A percentile compares a stretch with the other conserved stretches of the same genome.
Conservation (phyloP, 2,113 vertebrate genomes). For the Rhinogobius similis region DNA sequence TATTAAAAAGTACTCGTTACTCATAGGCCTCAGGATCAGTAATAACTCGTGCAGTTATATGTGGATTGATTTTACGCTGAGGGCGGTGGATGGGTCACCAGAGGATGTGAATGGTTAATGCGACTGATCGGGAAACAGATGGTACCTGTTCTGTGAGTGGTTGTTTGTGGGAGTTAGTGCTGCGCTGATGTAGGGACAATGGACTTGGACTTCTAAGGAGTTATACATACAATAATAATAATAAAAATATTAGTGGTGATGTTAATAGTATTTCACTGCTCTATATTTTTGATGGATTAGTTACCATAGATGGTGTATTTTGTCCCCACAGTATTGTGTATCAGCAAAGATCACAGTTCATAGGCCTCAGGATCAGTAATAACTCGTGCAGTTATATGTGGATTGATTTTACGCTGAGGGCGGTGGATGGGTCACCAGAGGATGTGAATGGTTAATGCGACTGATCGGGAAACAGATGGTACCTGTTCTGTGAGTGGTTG, state of each 20-base stretch:
- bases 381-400: constrained; percentile 68
- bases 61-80: constrained; percentile 64
- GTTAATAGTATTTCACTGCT: neutral
- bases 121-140: constrained; percentile 50
- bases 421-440: constrained; percentile 28
- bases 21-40: constrained; percentile 57
- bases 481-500: constrained; percentile 7
- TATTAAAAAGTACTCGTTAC: constrained; percentile 63
- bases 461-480: constrained; percentile 44
- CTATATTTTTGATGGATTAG: neutral
- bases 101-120: constrained; percentile 73
- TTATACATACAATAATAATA: no score
- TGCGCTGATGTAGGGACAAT: constrained; percentile 42
- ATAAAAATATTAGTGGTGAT: neutral
- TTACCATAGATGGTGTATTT: no score
- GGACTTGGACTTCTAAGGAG: no score
- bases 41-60: constrained; percentile 70
- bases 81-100: constrained; percentile 24
- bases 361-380: constrained; percentile 61
- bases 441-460: constrained; percentile 73
- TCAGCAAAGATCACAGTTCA: constrained; percentile 19
- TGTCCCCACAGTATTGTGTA: neutral
- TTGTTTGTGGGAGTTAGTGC: constrained; percentile 17
- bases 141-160: constrained; percentile 7
- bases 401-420: constrained; percentile 64